phyloP scores from a whole-genome alignment of 2,797 vertebrate species.

The Todus mexicanus region DNA sequence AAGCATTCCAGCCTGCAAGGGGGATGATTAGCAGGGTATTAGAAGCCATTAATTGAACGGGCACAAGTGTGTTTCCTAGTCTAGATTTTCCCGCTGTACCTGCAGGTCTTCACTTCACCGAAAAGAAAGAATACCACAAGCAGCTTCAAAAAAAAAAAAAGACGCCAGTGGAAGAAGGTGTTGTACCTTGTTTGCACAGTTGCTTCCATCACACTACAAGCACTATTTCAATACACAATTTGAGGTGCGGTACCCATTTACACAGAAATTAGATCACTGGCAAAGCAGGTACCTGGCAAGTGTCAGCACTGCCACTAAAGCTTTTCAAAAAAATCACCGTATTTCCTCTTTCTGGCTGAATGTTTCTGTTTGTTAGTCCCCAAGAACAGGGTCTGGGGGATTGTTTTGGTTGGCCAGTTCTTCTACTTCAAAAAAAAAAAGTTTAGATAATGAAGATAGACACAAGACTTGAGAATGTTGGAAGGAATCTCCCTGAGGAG shows the following conservation, averaged over 20 bases:
- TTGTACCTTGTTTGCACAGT: background rate
- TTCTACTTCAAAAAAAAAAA: background rate
- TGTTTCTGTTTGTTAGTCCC: background rate
- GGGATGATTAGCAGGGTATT: background rate
- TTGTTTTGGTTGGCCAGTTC: background rate
- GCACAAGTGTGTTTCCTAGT: background rate
- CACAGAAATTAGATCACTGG: background rate
- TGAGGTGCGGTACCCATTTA: background rate
- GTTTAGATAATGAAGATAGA: background rate
- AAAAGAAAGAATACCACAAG: background rate
- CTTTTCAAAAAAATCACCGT: background rate
- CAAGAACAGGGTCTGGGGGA: fast-evolving
- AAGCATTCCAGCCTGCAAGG: background rate
- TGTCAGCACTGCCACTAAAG: background rate
- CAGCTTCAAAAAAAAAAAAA: background rate
- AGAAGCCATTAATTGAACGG: background rate
- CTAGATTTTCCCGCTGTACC: background rate
- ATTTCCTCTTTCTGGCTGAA: background rate
- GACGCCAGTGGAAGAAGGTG: background rate
- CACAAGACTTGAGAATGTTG: background rate
- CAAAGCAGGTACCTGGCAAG: background rate
- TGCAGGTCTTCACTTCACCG: background rate
- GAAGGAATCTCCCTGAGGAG: background rate
- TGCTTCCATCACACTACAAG: background rate
- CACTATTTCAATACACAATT: background rate